Evolutionary conservation across 1,140 invertebrate species (phyloP), one percentile per base, ranked within the genome.

Genomic region (Drosophila chauvacae): DNA sequence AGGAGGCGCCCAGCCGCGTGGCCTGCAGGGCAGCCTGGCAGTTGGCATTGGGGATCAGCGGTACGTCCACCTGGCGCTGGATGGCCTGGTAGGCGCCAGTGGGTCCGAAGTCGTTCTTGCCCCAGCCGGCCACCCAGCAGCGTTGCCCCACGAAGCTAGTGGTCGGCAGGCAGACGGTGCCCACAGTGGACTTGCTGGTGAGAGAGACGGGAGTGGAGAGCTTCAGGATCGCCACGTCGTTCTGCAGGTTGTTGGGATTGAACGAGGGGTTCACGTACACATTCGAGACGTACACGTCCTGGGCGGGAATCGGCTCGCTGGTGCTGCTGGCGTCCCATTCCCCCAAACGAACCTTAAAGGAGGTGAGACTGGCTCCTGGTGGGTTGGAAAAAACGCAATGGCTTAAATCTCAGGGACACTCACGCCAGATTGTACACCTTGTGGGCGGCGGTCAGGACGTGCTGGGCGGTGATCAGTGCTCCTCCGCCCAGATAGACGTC

Each of bases 81-180:
- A 96, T 94, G 53, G 94, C 94, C 86, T 96, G 96, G 81, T 95
- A 96, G 41, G 93, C 93, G 0, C 95, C 95, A 33, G 80, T 93
- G 3, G 93, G 63, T 14, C 95, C 95, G 77, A 97, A 97, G 74
- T 95, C 94, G 82, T 96, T 94, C 80, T 96, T 96, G 28, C 96
- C 96, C 96, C 96, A 97, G n/a, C 96, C 96, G 1, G 96, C 94
- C 1, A 97, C 96, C 94, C 94, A 95, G 82, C 96, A 97, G 75
- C 94, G 94, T 85, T 94, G 93, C 33, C 94, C 94, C 28, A 94
- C 94, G 72, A 95, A 96, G 14, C 91, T 87, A 5, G 93, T 79
- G 13, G 94, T 92, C 7, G 96, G 95, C 26, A 96, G 82, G 73
- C 96, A 97, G 2, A 94, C 94, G 7, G 96, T 95, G 28, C 95